Percentiles rank a stretch among this genome's conserved stretches.
These are phyloP conservation scores for Marmota flaviventris DNA, from an alignment of 2,113 vertebrate species.

Conservation along the genomic window DNA sequence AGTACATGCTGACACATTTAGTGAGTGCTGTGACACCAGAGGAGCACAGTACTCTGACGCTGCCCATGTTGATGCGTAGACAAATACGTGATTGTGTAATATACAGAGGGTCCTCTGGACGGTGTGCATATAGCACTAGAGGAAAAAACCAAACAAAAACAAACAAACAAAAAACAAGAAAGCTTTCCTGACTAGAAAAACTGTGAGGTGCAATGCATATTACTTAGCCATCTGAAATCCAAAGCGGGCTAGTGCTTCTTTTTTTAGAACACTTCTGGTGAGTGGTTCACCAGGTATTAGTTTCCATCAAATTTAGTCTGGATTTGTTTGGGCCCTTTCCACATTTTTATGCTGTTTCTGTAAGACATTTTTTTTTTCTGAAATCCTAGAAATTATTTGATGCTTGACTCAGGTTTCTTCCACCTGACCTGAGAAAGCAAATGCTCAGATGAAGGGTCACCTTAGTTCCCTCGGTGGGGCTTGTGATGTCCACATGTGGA, in stretches of 20 bases:
- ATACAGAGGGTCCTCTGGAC: too few relatives aligned
- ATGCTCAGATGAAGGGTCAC: accelerated
- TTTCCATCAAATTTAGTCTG: neutral
- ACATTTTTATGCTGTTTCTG: neutral
- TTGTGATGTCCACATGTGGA: neutral
- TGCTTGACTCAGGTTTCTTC: neutral
- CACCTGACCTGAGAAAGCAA: neutral
- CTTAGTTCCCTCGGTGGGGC: accelerated
- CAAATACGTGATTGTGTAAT: neutral
- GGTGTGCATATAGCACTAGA: neutral
- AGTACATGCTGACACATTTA: accelerated
- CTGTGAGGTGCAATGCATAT: neutral
- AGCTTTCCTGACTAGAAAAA: neutral
- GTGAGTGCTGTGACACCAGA: neutral
- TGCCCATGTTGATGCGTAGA: neutral
- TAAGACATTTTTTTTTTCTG: neutral
- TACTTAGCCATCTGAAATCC: neutral
- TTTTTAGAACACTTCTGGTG: neutral
- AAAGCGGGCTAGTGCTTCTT: neutral
- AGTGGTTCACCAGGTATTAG: neutral
- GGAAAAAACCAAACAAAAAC: neutral
- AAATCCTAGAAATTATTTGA: neutral
- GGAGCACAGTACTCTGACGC: accelerated
- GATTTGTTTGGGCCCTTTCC: neutral
- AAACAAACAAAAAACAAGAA: neutral